Evolutionary conservation across 2,888 invertebrate genomes (phyloP), one percentile per base, ranked within the genome.

Genomic region (Ichneumoninae sp.): DNA sequence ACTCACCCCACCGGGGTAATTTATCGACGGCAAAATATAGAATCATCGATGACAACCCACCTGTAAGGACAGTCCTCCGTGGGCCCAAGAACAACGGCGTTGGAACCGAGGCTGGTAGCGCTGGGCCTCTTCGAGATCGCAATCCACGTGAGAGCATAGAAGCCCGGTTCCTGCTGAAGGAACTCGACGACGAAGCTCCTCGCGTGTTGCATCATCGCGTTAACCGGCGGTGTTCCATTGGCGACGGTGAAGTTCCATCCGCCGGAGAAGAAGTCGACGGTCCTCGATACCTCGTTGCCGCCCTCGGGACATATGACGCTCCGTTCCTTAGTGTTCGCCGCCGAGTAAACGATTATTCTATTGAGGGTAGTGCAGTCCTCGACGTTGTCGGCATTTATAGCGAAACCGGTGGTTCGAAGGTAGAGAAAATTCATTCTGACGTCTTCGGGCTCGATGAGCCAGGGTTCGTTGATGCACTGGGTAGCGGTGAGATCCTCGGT

Each of bases 391-490:
- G 89, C 86, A 92, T 94, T 90, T 69, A 96, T 94, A 92, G 96
- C 95, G 89, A 95, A 96, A 0, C 97, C 97, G 79, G 95, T 95
- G 16, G 97, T 94, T 93, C 96, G 96, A 8, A 97, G 94, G 89
- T 96, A 97, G 57, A 97, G 94, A 91, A 96, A 97, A 91, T 96
- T 95, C 80, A 96, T 96, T 69, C 95, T 94, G 0, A 96, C 94
- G 87, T 96, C 96, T 88, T 96, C 96, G 0, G 97, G 97, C 91
- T 97, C 97, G 80, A 97, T 96, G 0, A 97, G 94, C 97, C 97
- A 97, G 0, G 97, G 97, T 90, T 96, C 96, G 90, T 96, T 96
- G 40, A 96, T 95, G 92, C 97, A 97, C 79, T 94, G 94, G 0
- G 92, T 92, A 0, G 92, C 91, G 3, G 92, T 91, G 3, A 92